Base-by-base conservation (phyloP, 2,113 vertebrate genomes). In the Camelus dromedarius region DNA sequence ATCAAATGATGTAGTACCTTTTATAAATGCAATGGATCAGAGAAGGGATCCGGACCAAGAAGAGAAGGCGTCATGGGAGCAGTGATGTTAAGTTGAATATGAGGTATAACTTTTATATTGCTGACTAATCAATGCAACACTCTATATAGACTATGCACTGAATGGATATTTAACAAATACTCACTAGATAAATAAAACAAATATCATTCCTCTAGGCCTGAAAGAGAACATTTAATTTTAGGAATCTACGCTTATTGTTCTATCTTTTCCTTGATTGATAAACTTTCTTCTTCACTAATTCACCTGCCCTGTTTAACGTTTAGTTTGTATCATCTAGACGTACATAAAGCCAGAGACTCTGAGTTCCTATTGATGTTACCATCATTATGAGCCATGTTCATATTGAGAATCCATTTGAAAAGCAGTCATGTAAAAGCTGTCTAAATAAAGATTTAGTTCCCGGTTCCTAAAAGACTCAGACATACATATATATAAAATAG, bases 321-420 rank as follows among this genome's bases (percentile, higher is more conserved):
- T 76, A 76, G 32, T 79, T 46, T 89, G 14, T 11, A 70, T 69
- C 46, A 67, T 56, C 38, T 32, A 80, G 54, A 62, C 54, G 58
- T 5, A 19, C 16, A 32, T 1, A 70, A 13, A 42, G 3, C 30
- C 35, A 79, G 48, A 76, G 16, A 46, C 6, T 20, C 66, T 76
- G 46, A 72, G 28, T 56, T 82, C 12, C 70, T 87, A 18, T 5
- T 60, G 46, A 79, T 32, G 8, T 58, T 77, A 77, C 79, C 52
- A n/a, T 64, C 20, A 58, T 58, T 82, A 13, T 93, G 35, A 88
- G 19, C 60, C 60, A 69, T 56, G 69, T 66, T 90, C 64, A 91
- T 42, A 76, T 19, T 81, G 73, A 94, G 50, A 97, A 87, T 77
- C 54, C 50, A 90, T 90, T 90, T 95, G 56, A 95, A 95, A 94